These are phyloP conservation scores for Strigamia transsilvanica DNA, from an alignment of 2,888 invertebrate genomes.

Conservation along the genomic window DNA sequence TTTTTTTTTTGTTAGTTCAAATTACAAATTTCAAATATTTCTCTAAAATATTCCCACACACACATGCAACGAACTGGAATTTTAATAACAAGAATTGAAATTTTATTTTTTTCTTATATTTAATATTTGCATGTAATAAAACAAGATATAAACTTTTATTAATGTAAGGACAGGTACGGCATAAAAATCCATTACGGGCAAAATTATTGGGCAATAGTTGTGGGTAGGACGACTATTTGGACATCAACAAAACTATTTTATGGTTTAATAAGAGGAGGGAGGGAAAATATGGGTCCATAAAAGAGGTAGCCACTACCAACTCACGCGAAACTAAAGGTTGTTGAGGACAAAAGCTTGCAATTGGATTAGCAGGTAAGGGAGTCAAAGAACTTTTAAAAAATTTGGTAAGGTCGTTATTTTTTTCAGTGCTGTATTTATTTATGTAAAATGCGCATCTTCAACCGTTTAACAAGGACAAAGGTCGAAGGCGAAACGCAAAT, in stretches of 20 bases:
- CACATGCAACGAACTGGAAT: background rate
- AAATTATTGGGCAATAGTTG: slow-evolving; percentile 12
- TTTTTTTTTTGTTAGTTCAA: background rate
- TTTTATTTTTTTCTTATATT: background rate
- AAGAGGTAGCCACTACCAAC: slow-evolving; percentile 17
- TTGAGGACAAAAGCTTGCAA: slow-evolving; percentile 36
- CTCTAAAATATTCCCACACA: background rate
- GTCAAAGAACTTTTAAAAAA: slow-evolving; percentile 43
- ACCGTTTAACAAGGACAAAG: background rate
- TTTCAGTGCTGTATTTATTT: too few species aligned
- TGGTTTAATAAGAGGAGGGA: slow-evolving; percentile 19
- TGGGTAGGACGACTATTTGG: background rate
- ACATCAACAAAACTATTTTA: slow-evolving; percentile 13
- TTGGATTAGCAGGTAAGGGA: slow-evolving; percentile 33
- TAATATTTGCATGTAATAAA: background rate
- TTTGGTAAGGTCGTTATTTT: too few species aligned
- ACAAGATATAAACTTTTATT: background rate
- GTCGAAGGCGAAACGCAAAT: background rate
- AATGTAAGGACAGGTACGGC: background rate
- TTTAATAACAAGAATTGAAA: background rate
- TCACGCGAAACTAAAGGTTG: slow-evolving; percentile 18
- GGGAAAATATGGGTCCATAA: background rate
- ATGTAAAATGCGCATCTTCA: background rate
- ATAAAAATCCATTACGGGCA: slow-evolving; percentile 4
- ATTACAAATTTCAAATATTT: slow-evolving; percentile 32